Evolutionary conservation across 2,113 vertebrate genomes (phyloP), one percentile per base, ranked within the genome.

Genomic region (Bucco capensis): DNA sequence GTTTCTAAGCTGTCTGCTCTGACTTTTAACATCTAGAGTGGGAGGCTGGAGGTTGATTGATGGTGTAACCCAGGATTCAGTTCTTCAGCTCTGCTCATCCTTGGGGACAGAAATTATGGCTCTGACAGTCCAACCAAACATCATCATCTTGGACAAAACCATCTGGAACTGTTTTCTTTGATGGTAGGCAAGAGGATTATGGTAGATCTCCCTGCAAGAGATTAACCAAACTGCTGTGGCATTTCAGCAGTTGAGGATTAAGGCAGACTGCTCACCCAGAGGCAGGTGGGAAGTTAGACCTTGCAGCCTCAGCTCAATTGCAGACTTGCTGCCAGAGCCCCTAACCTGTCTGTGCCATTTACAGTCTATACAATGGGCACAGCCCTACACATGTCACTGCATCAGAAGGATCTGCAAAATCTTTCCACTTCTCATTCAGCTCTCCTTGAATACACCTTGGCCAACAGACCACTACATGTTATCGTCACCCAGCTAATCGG

Each of bases 31-130:
- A 86, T 21, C 27, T 37, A 24, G 46, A 65, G 4, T 6, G 6
- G 7, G 25, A 70, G 3, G 7, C 15, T 33, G 35, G 28, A 61
- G 38, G 10, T 5, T 67, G 76, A 79, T 38, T 54, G 33, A 16
- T 5, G 28, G 5, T 22, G 14, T 75, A 67, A 95, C 64, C 62
- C 50, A 46, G 6, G 33, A 57, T 23, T 86, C 82, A 78, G 42
- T 92, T 95, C 92, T 89, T 84, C 66, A 93, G 83, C 67, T 86
- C 89, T 79, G 70, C 50, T 88, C 73, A 90, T 90, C 90, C 77
- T 62, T 92, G 70, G n/a, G 54, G 49, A 86, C 57, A 90, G 58
- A 92, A 92, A 95, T 83, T 53, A 89, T 40, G 14, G 65, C 49
- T 69, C 90, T 50, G 21, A 70, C 66, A 84, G 47, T 31, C 62